A percentile compares a stretch with the other conserved stretches of the same genome.
Conservation (phyloP, 2,888 invertebrate genomes). For the Acanthosepion esculentum region DNA sequence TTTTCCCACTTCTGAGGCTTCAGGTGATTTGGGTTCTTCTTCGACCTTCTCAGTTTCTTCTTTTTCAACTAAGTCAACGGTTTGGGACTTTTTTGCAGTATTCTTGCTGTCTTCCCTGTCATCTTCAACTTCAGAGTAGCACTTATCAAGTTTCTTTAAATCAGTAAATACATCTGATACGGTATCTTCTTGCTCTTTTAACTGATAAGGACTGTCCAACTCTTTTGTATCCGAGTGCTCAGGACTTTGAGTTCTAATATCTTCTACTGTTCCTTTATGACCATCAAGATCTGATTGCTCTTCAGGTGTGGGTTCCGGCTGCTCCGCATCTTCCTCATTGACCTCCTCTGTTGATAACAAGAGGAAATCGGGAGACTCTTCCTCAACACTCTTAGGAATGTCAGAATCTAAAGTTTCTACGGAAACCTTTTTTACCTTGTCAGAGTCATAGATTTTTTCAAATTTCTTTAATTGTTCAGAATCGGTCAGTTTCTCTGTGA, state of each 20-base stretch:
- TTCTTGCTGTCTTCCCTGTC: neutral
- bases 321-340: neutral
- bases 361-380: neutral
- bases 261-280: neutral
- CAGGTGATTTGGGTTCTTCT: neutral
- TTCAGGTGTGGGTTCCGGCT: neutral
- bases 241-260: neutral
- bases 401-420: neutral
- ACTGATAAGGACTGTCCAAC: constrained; percentile 34
- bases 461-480: constrained; percentile 36
- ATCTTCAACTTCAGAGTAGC: constrained; percentile 8
- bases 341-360: neutral
- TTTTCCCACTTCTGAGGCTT: neutral
- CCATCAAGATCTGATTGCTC: neutral
- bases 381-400: constrained; percentile 3
- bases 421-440: constrained; percentile 35
- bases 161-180: constrained; percentile 34
- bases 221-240: neutral
- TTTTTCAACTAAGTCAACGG: neutral
- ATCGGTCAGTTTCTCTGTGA: constrained; percentile 39
- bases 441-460: constrained; percentile 41
- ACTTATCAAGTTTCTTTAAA: neutral
- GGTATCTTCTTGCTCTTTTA: neutral
- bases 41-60: neutral
- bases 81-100: neutral